Evolutionary conservation across 1,140 invertebrate species (phyloP).

Genomic region (Zaprionus tsacasi): DNA sequence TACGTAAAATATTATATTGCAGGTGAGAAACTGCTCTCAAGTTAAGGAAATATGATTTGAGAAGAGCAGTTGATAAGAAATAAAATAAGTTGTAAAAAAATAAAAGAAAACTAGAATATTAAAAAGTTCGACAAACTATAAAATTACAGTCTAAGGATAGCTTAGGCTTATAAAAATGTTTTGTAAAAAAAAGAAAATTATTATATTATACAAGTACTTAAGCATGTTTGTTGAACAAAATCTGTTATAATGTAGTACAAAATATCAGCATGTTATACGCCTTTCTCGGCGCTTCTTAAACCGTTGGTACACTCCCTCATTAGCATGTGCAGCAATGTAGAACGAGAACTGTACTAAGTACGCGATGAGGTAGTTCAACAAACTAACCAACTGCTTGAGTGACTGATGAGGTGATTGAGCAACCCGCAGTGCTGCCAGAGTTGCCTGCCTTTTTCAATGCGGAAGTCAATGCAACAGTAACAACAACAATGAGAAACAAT

Average conservation of each 20-base stretch:
- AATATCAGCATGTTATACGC: too few relatives aligned
- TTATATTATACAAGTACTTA: too few relatives aligned
- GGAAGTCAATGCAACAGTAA: conserved; percentile 29
- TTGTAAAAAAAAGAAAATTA: too few relatives aligned
- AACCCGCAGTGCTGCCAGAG: not conserved
- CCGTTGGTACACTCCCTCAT: conserved; percentile 22
- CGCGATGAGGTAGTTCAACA: conserved; percentile 30
- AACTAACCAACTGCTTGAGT: conserved; percentile 38
- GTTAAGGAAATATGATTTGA: not conserved
- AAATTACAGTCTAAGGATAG: too few relatives aligned
- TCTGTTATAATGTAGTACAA: too few relatives aligned
- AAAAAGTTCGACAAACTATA: too few relatives aligned
- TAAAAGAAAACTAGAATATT: too few relatives aligned
- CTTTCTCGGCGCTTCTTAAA: conserved; percentile 6
- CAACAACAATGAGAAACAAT: conserved; percentile 24
- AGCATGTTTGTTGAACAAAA: too few relatives aligned
- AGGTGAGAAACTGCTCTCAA: not conserved
- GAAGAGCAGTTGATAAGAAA: not conserved
- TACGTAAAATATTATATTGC: too few relatives aligned
- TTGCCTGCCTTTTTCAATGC: conserved; percentile 21
- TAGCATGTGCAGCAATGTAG: conserved; percentile 60
- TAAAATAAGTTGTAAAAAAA: not conserved
- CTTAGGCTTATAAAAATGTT: too few relatives aligned
- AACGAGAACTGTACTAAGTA: conserved; percentile 43
- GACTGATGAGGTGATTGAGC: conserved; percentile 17